Evolutionary conservation across 2,797 vertebrate species (phyloP).

Genomic region (Characodon lateralis): DNA sequence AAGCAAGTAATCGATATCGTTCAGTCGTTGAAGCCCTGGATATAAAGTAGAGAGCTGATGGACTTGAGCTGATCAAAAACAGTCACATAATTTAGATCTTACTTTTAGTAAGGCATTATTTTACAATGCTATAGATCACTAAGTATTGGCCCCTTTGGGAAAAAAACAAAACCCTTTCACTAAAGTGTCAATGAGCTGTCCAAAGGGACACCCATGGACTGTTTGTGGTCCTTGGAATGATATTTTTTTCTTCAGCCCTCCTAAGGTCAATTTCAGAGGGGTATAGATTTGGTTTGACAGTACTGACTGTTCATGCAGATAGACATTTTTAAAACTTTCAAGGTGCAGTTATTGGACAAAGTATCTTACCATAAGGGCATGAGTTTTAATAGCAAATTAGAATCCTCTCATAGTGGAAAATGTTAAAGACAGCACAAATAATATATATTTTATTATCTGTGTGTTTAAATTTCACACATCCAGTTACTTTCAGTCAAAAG

Average conservation of each 20-base stretch:
- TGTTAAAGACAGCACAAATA: no score
- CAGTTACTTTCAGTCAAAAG: no score
- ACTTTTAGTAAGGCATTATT: neutral
- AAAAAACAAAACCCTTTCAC: neutral
- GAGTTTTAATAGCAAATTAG: neutral
- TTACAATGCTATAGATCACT: neutral
- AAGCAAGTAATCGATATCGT: neutral
- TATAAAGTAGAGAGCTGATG: neutral
- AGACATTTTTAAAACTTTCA: neutral
- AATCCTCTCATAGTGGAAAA: neutral
- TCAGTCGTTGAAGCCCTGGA: neutral
- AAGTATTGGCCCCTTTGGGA: neutral
- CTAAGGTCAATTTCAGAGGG: neutral
- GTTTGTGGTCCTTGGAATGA: neutral
- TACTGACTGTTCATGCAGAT: neutral
- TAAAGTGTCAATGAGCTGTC: neutral
- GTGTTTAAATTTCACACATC: neutral
- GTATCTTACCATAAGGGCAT: neutral
- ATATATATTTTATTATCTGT: neutral
- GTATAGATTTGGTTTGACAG: neutral
- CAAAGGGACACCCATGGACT: neutral
- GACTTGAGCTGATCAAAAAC: neutral
- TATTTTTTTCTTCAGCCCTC: neutral
- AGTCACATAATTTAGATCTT: neutral
- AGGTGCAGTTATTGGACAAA: neutral